A percentile compares a stretch with the other conserved stretches of the same genome.
Conservation (phyloP, 2,888 invertebrate genomes). For the Eupithecia subfuscata region DNA sequence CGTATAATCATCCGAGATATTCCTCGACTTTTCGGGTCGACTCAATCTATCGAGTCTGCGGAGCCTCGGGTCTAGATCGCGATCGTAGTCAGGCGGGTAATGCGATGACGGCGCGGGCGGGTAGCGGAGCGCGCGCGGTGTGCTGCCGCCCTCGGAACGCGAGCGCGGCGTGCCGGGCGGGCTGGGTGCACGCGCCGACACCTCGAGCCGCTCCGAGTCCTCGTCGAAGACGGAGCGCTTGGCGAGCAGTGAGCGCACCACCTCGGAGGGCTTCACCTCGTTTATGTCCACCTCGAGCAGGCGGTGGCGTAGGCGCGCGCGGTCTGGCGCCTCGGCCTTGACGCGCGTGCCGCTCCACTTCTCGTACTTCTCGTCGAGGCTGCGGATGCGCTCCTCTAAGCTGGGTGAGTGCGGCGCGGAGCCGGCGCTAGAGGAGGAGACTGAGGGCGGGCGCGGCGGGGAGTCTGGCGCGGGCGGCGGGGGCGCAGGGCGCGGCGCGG, state of each 20-base stretch:
- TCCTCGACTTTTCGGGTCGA: slow-evolving; percentile 53
- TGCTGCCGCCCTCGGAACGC: slow-evolving; percentile 55
- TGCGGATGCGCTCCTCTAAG: slow-evolving; percentile 95
- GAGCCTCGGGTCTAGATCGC: slow-evolving; percentile 52
- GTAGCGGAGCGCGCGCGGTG: slow-evolving; percentile 86
- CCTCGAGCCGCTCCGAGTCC: slow-evolving; percentile 95
- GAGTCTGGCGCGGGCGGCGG: slow-evolving; percentile 85
- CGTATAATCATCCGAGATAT: slow-evolving; percentile 59
- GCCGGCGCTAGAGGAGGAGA: slow-evolving; percentile 89
- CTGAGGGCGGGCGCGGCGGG: slow-evolving; percentile 88
- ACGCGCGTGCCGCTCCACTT: slow-evolving; percentile 90
- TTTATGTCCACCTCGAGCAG: slow-evolving; percentile 91
- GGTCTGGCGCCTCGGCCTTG: slow-evolving; percentile 84
- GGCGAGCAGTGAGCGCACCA: slow-evolving; percentile 95
- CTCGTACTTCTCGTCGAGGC: slow-evolving; percentile 96
- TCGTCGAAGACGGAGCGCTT: slow-evolving; percentile 98
- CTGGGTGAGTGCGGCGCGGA: slow-evolving; percentile 89
- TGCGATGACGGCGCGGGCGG: slow-evolving; percentile 83
- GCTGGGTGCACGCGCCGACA: slow-evolving; percentile 92
- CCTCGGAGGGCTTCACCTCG: slow-evolving; percentile 95
- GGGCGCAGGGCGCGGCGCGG: slow-evolving; percentile 74
- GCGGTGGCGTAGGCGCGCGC: slow-evolving; percentile 87
- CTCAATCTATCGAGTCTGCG: slow-evolving; percentile 55
- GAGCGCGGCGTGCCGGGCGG: slow-evolving; percentile 61
- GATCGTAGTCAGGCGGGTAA: slow-evolving; percentile 74